Conservation (phyloP, 2,888 invertebrate genomes). For the Dorcus hopei region DNA sequence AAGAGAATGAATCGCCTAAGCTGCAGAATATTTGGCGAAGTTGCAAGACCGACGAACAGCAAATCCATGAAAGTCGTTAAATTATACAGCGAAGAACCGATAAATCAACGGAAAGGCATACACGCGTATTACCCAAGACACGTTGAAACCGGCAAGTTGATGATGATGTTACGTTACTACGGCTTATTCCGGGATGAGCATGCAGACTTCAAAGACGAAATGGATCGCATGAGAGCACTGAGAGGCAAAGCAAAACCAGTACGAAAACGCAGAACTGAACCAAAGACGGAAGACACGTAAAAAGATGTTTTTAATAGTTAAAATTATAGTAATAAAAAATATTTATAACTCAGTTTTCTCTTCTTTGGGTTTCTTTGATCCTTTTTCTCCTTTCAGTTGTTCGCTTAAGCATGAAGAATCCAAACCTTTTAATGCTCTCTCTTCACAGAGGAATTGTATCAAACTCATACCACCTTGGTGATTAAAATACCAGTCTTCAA, state of each 20-base stretch:
- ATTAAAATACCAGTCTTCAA: slow-evolving; percentile 90
- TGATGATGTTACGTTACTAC: slow-evolving; percentile 69
- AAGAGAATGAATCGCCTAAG: slow-evolving; percentile 81
- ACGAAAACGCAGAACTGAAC: slow-evolving; percentile 25
- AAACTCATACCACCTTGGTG: slow-evolving; percentile 70
- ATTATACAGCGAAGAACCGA: slow-evolving; percentile 72
- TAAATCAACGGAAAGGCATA: slow-evolving; percentile 68
- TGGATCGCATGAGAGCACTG: slow-evolving; percentile 69
- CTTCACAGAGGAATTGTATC: slow-evolving; percentile 72
- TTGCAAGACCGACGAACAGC: slow-evolving; percentile 68
- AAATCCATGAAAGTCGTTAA: slow-evolving; percentile 79
- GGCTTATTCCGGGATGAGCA: slow-evolving; percentile 86
- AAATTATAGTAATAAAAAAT: slow-evolving; percentile 7
- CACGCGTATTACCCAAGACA: slow-evolving; percentile 86
- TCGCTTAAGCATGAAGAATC: slow-evolving; percentile 69
- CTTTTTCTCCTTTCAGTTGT: slow-evolving; percentile 47
- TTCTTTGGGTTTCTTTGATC: slow-evolving; percentile 25
- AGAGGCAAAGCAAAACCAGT: slow-evolving; percentile 67
- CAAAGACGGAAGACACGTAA: slow-evolving; percentile 11
- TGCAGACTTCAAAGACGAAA: slow-evolving; percentile 85
- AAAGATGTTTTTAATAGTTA: slow-evolving; percentile 5
- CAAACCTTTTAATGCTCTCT: slow-evolving; percentile 65
- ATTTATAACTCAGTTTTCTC: slow-evolving; percentile 34
- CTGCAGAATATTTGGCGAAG: slow-evolving; percentile 86
- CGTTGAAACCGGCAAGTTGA: slow-evolving; percentile 69